Percentiles rank a stretch among this genome's conserved stretches.
Conservation (phyloP, 2,113 vertebrate genomes). For the Callocephalon fimbriatum region DNA sequence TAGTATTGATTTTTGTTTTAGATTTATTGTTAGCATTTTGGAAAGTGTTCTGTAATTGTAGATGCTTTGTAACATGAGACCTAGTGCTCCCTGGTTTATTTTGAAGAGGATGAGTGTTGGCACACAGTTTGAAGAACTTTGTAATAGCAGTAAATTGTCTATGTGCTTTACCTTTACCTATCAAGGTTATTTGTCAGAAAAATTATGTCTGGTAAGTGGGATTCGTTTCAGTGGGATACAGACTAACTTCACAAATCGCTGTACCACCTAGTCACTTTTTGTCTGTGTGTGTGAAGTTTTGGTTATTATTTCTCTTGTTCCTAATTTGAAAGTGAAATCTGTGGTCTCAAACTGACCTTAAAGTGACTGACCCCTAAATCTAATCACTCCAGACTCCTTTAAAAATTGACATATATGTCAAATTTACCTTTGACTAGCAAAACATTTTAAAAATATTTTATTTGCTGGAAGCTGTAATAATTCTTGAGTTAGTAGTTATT, state of each 20-base stretch:
- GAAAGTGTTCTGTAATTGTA: slow-evolving; percentile 49
- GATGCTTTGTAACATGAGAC: slow-evolving; percentile 42
- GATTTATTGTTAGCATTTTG: slow-evolving; percentile 67
- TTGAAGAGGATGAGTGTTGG: slow-evolving; percentile 45
- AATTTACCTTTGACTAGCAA: slow-evolving; percentile 65
- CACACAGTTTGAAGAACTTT: slow-evolving; percentile 43
- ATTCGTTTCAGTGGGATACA: slow-evolving; percentile 50
- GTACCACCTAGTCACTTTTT: slow-evolving; percentile 29
- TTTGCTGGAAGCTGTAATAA: slow-evolving; percentile 52
- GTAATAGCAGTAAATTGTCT: slow-evolving; percentile 46
- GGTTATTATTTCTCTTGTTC: slow-evolving; percentile 70
- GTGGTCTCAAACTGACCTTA: slow-evolving; percentile 78
- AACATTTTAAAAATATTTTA: slow-evolving; percentile 72
- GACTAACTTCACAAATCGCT: slow-evolving; percentile 54
- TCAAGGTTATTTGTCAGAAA: slow-evolving; percentile 83
- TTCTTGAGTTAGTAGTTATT: slow-evolving; percentile 29
- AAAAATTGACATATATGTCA: slow-evolving; percentile 83
- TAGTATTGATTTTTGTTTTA: slow-evolving; percentile 57
- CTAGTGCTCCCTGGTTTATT: slow-evolving; percentile 3
- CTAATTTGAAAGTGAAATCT: slow-evolving; percentile 83
- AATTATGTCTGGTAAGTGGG: slow-evolving; percentile 66
- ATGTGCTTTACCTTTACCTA: slow-evolving; percentile 41
- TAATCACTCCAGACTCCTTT: slow-evolving; percentile 75
- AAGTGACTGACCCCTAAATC: slow-evolving; percentile 80
- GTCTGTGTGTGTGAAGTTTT: slow-evolving; percentile 60